Conservation (phyloP, 1,140 invertebrate species). For the Drosophila lacertosa region DNA sequence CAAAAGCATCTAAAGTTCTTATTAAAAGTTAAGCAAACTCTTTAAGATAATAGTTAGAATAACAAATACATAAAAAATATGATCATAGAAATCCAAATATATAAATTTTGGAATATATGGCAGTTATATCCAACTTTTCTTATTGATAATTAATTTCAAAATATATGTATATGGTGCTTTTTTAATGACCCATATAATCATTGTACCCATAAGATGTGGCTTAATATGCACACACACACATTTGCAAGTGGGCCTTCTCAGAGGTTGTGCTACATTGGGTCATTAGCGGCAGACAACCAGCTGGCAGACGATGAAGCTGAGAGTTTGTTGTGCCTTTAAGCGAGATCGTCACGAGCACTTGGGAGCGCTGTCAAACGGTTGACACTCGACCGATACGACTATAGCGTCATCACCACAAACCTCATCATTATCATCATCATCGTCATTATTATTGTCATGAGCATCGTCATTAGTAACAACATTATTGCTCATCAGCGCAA, state of each 20-base stretch:
- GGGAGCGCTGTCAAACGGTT: constrained; percentile 49
- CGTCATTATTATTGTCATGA: constrained; percentile 24
- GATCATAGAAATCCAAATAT: too few species aligned
- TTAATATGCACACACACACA: background rate
- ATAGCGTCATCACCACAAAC: constrained; percentile 26
- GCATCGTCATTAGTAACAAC: constrained; percentile 51
- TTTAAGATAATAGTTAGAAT: too few species aligned
- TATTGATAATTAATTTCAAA: background rate
- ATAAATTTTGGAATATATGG: too few species aligned
- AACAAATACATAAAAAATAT: too few species aligned
- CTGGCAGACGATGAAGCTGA: constrained; percentile 12
- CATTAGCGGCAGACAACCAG: constrained; percentile 39
- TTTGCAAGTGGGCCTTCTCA: constrained; percentile 32
- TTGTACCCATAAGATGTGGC: background rate
- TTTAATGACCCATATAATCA: background rate
- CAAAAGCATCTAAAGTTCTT: too few species aligned
- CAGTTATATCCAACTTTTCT: too few species aligned
- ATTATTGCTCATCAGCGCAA: constrained; percentile 51
- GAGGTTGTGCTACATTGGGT: constrained; percentile 20
- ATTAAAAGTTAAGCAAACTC: too few species aligned
- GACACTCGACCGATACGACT: constrained; percentile 54
- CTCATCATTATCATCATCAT: constrained; percentile 29
- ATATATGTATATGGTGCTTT: background rate
- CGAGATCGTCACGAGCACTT: constrained; percentile 31
- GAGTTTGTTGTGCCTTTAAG: constrained; percentile 3